A percentile compares a stretch with the other conserved stretches of the same genome.
phyloP scores from a whole-genome alignment of 2,797 vertebrate species.

The Megaceryle alcyon region DNA sequence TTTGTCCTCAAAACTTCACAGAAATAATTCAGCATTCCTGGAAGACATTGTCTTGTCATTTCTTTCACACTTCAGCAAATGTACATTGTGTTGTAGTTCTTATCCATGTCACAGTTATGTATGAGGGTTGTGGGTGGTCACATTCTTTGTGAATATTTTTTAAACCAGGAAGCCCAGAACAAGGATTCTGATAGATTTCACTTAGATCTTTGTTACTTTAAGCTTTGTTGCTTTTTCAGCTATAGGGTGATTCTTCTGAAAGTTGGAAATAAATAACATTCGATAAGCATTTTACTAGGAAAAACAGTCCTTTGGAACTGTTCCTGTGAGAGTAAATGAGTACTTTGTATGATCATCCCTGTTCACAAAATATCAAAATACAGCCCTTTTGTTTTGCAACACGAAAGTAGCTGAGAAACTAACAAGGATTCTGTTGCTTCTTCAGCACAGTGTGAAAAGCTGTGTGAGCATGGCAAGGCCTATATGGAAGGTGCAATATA shows the following conservation, averaged over 20 bases:
- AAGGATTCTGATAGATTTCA: neutral
- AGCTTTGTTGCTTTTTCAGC: neutral
- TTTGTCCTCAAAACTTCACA: slow-evolving; percentile 27
- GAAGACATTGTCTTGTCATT: slow-evolving; percentile 24
- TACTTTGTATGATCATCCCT: neutral
- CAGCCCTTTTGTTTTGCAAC: neutral
- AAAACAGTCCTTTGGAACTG: neutral
- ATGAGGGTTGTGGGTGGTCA: slow-evolving; percentile 55
- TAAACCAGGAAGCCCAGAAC: neutral
- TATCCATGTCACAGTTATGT: slow-evolving; percentile 16
- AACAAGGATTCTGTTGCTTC: neutral
- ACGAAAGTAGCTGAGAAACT: neutral
- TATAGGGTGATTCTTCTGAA: neutral
- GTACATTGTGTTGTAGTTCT: slow-evolving; percentile 42
- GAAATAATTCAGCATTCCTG: slow-evolving; percentile 5
- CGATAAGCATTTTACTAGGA: neutral
- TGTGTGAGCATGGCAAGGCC: neutral
- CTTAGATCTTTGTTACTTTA: neutral
- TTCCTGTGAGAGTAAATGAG: neutral
- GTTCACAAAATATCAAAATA: slow-evolving; percentile 1
- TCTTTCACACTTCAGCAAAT: slow-evolving; percentile 55
- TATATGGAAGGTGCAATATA: neutral
- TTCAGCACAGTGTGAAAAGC: neutral
- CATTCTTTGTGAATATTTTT: slow-evolving; percentile 42
- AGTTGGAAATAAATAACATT: neutral